Evolutionary conservation across 2,797 vertebrate species (phyloP).

Genomic region (Scolopax bukidnonensis): DNA sequence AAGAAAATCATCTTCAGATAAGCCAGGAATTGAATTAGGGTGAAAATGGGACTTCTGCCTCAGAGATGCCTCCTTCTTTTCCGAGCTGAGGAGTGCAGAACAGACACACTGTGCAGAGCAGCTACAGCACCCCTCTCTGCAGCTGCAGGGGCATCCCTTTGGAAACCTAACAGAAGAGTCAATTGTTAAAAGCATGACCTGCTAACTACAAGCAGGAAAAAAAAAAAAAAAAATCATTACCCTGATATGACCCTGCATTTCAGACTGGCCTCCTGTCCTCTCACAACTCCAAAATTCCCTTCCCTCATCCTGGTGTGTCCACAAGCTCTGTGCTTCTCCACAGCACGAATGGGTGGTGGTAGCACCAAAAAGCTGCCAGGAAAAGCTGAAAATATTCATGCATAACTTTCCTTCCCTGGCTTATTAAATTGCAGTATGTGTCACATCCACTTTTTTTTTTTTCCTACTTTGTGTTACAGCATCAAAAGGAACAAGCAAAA

Average conservation of each 20-base stretch:
- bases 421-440: neutral
- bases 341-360: neutral
- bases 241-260: neutral
- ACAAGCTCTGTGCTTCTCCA: neutral
- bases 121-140: neutral
- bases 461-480: neutral
- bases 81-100: neutral
- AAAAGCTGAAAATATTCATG: neutral
- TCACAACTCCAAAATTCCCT: neutral
- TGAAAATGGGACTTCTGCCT: neutral
- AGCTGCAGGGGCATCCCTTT: accelerated
- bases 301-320: neutral
- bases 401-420: neutral
- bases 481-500: neutral
- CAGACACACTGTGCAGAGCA: neutral
- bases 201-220: neutral
- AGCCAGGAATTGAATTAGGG: neutral
- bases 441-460: neutral
- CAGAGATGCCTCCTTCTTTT: neutral
- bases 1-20: neutral
- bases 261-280: neutral
- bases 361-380: neutral
- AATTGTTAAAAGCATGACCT: neutral
- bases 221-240: neutral
- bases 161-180: neutral